These are phyloP conservation scores for Montipora cactus DNA, from an alignment of 64 coral and sea anemone genomes.

Conservation along the genomic window DNA sequence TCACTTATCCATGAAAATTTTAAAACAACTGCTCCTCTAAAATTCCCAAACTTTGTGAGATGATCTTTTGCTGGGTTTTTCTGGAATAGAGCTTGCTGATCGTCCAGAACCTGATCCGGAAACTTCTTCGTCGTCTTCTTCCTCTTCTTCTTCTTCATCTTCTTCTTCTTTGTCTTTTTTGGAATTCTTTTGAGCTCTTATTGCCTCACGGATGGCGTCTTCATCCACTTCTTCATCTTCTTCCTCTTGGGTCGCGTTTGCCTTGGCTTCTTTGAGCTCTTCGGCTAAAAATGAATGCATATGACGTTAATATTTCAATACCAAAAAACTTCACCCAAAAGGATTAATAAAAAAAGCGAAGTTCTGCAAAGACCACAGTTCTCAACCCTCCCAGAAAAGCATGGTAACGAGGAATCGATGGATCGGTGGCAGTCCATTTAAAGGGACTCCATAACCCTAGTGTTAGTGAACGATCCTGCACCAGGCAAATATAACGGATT, in stretches of 20 bases:
- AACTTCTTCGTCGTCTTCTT: slow-evolving; percentile 15
- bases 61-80: slow-evolving; percentile 31
- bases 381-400: no score
- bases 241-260: slow-evolving; percentile 6
- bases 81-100: slow-evolving; percentile 44
- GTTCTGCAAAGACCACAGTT: no score
- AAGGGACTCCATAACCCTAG: no score
- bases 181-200: slow-evolving; percentile 48
- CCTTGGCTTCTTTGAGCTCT: slow-evolving; percentile 39
- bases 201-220: slow-evolving; percentile 63
- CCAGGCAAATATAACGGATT: no score
- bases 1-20: neutral
- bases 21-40: slow-evolving; percentile 29
- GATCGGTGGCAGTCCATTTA: no score
- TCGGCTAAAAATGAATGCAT: neutral
- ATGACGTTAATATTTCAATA: neutral
- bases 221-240: slow-evolving; percentile 32
- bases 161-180: slow-evolving; percentile 44
- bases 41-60: slow-evolving; percentile 50
- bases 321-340: no score
- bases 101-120: slow-evolving; percentile 52
- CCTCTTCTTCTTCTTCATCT: slow-evolving; percentile 60
- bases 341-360: no score
- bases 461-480: no score
- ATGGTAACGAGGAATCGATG: no score